phyloP scores from a whole-genome alignment of 1,140 invertebrate species.

The Orchesella cincta region DNA sequence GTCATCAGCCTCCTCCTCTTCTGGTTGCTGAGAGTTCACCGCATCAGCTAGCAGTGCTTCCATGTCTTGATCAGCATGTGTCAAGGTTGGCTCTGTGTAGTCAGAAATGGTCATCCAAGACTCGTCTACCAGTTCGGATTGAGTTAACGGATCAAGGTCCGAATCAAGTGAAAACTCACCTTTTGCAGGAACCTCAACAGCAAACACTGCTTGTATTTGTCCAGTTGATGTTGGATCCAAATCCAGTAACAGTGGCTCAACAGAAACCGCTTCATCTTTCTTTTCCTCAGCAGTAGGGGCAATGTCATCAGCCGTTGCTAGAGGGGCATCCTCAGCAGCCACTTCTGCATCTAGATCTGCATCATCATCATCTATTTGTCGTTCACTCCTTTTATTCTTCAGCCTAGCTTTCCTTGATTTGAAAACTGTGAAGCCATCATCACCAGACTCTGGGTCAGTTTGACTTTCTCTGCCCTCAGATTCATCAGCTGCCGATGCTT shows the following conservation, averaged over 20 bases:
- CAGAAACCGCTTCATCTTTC: background rate
- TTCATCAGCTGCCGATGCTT: background rate
- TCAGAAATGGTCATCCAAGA: conserved; percentile 23
- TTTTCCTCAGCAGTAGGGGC: background rate
- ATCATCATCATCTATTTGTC: background rate
- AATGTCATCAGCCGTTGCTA: background rate
- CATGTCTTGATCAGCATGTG: conserved; percentile 35
- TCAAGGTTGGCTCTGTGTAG: conserved; percentile 34
- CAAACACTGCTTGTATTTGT: background rate
- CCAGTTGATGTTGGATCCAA: background rate
- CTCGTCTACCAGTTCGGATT: conserved; percentile 9
- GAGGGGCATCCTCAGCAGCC: background rate
- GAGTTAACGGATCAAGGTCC: background rate
- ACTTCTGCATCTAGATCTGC: background rate
- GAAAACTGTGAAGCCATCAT: conserved; percentile 5
- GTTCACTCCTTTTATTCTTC: background rate
- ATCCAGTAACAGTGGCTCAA: background rate
- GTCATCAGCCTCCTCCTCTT: background rate
- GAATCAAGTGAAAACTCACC: background rate
- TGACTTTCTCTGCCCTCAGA: conserved; percentile 20
- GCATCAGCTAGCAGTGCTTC: conserved; percentile 33
- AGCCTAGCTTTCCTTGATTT: background rate
- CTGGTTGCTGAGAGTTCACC: conserved; percentile 24
- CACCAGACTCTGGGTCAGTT: conserved; percentile 4
- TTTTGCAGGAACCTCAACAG: background rate